Evolutionary conservation across 2,888 invertebrate species (phyloP).

Genomic region (Cactoblastis cactorum): DNA sequence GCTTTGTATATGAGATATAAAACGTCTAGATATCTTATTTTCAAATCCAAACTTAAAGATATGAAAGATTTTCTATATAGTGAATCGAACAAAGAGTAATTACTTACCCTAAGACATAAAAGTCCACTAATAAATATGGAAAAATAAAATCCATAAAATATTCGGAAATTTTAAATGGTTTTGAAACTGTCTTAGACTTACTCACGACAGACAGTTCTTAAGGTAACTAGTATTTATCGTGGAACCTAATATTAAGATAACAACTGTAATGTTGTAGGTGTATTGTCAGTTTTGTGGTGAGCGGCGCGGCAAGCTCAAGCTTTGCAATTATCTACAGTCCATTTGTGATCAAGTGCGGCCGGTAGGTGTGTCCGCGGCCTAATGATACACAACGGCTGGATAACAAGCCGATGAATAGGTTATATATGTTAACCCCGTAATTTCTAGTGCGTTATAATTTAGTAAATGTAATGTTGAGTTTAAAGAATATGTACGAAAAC

Average conservation of each 20-base stretch:
- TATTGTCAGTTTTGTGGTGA: slow-evolving; percentile 6
- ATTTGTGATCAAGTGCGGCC: slow-evolving; percentile 13
- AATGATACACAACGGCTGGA: slow-evolving; percentile 16
- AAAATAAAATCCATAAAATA: no score
- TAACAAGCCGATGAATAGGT: slow-evolving; percentile 1
- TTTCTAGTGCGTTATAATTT: neutral
- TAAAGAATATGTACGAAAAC: neutral
- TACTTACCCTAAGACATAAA: no score
- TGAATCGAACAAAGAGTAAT: no score
- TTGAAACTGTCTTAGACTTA: no score
- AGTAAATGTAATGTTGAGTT: neutral
- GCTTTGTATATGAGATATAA: no score
- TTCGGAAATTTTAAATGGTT: no score
- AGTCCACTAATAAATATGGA: no score
- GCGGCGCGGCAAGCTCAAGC: neutral
- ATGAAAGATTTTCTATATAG: no score
- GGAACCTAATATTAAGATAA: neutral
- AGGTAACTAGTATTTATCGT: neutral
- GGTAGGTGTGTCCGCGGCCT: slow-evolving; percentile 15
- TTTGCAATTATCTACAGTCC: slow-evolving; percentile 11
- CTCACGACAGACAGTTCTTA: no score
- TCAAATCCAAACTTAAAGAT: no score
- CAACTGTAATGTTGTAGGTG: neutral
- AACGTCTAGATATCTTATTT: no score
- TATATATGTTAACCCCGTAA: neutral